A percentile compares a stretch with the other conserved stretches of the same genome.
Evolutionary conservation across 1,140 invertebrate genomes (phyloP).

Genomic region (Catajapyx aquilonaris): DNA sequence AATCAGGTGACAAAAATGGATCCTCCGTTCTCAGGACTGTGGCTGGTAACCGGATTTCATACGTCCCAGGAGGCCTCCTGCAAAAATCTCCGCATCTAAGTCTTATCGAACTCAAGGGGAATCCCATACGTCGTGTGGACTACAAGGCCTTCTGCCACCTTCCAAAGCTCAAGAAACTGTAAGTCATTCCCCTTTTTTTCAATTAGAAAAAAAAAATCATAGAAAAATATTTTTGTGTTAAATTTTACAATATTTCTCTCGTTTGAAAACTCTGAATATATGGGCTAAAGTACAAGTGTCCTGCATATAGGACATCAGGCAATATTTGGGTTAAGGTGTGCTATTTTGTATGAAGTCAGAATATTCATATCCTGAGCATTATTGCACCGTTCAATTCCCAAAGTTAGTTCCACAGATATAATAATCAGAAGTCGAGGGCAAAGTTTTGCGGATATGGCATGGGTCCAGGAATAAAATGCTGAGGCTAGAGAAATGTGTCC

Average conservation of each 20-base stretch:
- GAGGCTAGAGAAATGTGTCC: too few species aligned
- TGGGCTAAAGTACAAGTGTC: neutral
- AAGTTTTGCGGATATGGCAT: too few species aligned
- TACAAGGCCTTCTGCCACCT: slow-evolving; percentile 38
- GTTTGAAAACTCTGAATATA: neutral
- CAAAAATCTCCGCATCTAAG: slow-evolving; percentile 31
- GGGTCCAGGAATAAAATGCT: too few species aligned
- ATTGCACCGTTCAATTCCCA: too few species aligned
- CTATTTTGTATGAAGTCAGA: too few species aligned
- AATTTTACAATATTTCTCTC: neutral
- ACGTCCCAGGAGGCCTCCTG: slow-evolving; percentile 34
- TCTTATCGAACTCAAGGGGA: slow-evolving; percentile 43
- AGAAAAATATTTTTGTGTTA: neutral
- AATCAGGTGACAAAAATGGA: too few species aligned
- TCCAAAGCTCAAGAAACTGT: slow-evolving; percentile 44
- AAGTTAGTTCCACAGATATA: too few species aligned
- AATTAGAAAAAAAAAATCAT: slow-evolving; percentile 1
- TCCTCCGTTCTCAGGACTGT: slow-evolving; percentile 29
- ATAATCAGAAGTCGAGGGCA: too few species aligned
- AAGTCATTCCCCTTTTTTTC: slow-evolving; percentile 27
- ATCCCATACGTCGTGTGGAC: slow-evolving; percentile 41
- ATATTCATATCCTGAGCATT: too few species aligned
- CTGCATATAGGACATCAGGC: too few species aligned
- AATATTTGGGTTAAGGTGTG: too few species aligned
- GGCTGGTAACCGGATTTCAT: slow-evolving; percentile 42